Evolutionary conservation across 2,888 invertebrate species (phyloP).

Genomic region (Aradus depressus): DNA sequence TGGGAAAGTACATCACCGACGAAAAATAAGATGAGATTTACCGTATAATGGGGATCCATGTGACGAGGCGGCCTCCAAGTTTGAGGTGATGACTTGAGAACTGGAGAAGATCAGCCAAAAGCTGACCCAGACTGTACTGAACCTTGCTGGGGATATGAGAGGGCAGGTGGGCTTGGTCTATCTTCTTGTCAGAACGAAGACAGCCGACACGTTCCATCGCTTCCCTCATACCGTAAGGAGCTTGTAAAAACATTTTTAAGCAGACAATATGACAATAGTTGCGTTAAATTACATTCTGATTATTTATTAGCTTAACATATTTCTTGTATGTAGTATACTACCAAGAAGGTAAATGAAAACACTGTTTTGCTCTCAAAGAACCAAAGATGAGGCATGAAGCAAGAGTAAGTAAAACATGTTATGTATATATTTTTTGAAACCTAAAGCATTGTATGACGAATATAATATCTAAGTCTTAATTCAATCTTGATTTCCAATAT

Average conservation of each 20-base stretch:
- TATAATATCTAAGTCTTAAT: too few relatives aligned
- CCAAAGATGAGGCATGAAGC: not conserved
- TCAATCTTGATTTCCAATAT: too few relatives aligned
- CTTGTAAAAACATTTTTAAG: constrained; percentile 40
- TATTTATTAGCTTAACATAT: too few relatives aligned
- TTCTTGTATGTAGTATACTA: too few relatives aligned
- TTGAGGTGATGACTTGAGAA: constrained; percentile 70
- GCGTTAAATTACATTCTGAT: too few relatives aligned
- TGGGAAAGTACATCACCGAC: too few relatives aligned
- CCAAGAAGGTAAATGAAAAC: too few relatives aligned
- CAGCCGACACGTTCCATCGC: constrained; percentile 73
- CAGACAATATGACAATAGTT: too few relatives aligned
- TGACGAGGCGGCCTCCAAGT: constrained; percentile 72
- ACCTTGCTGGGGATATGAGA: constrained; percentile 76
- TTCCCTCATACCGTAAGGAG: constrained; percentile 96
- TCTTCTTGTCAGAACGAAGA: constrained; percentile 42
- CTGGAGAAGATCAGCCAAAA: constrained; percentile 72
- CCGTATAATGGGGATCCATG: constrained; percentile 90
- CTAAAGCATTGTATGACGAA: too few relatives aligned
- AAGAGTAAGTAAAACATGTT: not conserved
- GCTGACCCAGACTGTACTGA: constrained; percentile 68
- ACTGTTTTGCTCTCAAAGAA: too few relatives aligned
- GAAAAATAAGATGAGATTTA: constrained; percentile 33
- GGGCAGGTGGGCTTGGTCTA: constrained; percentile 52
- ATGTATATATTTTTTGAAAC: too few relatives aligned